Conservation (phyloP, 1,140 invertebrate species). For the Mycetomoellerius zeteki region DNA sequence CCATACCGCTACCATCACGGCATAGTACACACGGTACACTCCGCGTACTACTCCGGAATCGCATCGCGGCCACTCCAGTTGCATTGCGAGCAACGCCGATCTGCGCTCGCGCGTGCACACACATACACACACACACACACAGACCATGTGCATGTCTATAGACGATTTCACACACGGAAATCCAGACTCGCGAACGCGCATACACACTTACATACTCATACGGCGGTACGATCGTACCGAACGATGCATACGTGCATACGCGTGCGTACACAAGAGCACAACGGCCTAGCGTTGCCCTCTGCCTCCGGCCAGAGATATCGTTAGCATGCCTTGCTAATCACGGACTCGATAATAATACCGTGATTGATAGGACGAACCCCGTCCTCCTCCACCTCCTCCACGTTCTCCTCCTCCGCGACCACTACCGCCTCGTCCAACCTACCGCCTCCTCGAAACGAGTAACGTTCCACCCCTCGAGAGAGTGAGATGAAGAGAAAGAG, state of each 20-base stretch:
- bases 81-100: constrained; percentile 79
- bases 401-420: constrained; percentile 61
- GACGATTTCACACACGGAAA: constrained; percentile 35
- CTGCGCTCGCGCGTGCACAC: constrained; percentile 59
- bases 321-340: constrained; percentile 87
- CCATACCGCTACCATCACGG: constrained; percentile 62
- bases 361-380: constrained; percentile 87
- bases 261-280: constrained; percentile 73
- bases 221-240: constrained; percentile 57
- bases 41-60: constrained; percentile 75
- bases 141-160: constrained; percentile 54
- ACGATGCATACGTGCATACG: constrained; percentile 64
- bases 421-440: constrained; percentile 73
- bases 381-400: constrained; percentile 73
- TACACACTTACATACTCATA: constrained; percentile 70
- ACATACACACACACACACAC: not conserved
- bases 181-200: constrained; percentile 44
- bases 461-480: constrained; percentile 75
- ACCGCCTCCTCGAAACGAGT: constrained; percentile 72
- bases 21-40: constrained; percentile 76
- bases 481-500: not conserved
- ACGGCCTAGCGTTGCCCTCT: constrained; percentile 78
- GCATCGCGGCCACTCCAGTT: constrained; percentile 81
- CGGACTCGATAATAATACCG: constrained; percentile 87
- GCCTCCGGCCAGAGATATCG: constrained; percentile 86